Evolutionary conservation across 2,797 vertebrate genomes (phyloP).

Genomic region (Propithecus perrieri): DNA sequence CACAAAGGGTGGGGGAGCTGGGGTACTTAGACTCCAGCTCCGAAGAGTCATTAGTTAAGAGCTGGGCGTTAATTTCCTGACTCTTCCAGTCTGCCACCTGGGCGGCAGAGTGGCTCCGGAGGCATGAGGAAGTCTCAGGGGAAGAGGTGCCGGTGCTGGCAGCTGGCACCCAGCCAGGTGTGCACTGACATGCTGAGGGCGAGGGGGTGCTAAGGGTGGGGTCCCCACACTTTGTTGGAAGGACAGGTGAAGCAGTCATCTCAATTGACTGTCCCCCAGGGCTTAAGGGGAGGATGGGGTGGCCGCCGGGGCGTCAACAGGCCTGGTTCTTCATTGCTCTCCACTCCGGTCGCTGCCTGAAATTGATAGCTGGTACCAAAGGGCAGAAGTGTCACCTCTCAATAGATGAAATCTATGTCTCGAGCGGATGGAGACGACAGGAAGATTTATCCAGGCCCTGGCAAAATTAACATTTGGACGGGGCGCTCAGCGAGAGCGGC

Average conservation of each 20-base stretch:
- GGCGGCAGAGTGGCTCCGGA: not conserved
- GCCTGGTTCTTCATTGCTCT: constrained; percentile 58
- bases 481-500: constrained; percentile 34
- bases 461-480: constrained; percentile 83
- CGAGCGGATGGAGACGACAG: constrained; percentile 54
- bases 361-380: constrained; percentile 83
- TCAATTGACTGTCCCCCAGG: not conserved
- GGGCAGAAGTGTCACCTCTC: constrained; percentile 84
- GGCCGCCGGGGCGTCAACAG: constrained; percentile 39
- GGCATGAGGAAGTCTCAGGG: not conserved
- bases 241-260: not conserved
- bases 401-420: constrained; percentile 82
- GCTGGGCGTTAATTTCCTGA: not conserved
- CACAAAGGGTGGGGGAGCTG: not conserved
- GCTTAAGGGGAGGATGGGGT: constrained; percentile 32
- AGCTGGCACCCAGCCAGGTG: not conserved
- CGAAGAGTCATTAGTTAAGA: not conserved
- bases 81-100: not conserved
- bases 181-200: not conserved
- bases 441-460: constrained; percentile 83
- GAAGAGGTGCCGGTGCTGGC: not conserved
- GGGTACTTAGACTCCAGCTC: not conserved
- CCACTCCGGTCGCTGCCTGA: constrained; percentile 55
- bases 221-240: not conserved
- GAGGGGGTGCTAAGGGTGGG: not conserved